These are phyloP conservation scores for Odontothrips loti DNA, from an alignment of 2,888 invertebrate genomes.

Conservation along the genomic window DNA sequence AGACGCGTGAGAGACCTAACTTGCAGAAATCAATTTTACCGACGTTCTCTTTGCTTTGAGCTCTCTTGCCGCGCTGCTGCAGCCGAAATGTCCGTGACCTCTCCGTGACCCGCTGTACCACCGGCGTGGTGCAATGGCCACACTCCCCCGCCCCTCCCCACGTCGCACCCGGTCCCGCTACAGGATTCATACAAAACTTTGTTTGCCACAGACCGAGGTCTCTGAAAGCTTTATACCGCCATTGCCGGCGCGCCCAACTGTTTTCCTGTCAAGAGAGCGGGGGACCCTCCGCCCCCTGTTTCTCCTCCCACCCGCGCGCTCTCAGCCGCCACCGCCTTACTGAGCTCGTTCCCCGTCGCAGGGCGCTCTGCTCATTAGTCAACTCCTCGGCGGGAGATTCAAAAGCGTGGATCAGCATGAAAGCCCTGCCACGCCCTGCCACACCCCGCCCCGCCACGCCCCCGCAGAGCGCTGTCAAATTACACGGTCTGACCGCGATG, in stretches of 20 bases:
- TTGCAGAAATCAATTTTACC: no score
- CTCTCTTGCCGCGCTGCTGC: no score
- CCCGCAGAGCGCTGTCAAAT: constrained; percentile 4
- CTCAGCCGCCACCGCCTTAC: background rate
- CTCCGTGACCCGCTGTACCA: no score
- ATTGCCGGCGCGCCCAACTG: background rate
- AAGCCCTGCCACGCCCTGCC: background rate
- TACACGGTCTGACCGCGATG: constrained; percentile 23
- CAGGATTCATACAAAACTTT: constrained; percentile 12
- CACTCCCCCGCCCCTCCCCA: no score
- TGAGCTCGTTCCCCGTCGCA: background rate
- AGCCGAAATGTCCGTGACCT: no score
- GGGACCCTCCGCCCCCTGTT: background rate
- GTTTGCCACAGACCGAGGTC: background rate
- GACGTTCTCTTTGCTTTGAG: no score
- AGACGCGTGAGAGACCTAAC: no score
- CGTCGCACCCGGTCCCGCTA: no score
- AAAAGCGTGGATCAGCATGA: constrained; percentile 24
- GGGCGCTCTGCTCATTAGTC: constrained; percentile 22
- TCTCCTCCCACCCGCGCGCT: background rate
- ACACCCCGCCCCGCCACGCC: background rate
- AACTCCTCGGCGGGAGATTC: constrained; percentile 21
- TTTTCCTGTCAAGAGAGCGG: constrained; percentile 10
- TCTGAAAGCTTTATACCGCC: background rate
- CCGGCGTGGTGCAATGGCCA: no score